These are phyloP conservation scores for Rhynchopsitta pachyrhyncha DNA, from an alignment of 2,113 vertebrate species.

Conservation along the genomic window DNA sequence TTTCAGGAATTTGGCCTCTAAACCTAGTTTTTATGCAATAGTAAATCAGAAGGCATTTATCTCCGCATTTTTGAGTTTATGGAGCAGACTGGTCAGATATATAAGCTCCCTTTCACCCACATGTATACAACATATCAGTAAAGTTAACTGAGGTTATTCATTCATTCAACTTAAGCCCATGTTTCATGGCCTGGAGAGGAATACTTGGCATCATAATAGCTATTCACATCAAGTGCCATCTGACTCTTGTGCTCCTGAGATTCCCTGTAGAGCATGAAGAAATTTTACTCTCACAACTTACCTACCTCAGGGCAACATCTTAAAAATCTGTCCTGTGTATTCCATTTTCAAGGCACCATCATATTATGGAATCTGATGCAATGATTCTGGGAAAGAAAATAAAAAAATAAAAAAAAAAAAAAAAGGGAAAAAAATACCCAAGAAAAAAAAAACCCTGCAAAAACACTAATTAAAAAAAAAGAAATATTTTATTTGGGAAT, in stretches of 20 bases:
- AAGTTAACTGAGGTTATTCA: not conserved
- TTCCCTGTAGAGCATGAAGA: not conserved
- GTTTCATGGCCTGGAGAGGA: not conserved
- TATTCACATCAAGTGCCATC: not conserved
- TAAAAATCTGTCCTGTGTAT: not conserved
- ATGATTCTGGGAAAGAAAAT: not conserved
- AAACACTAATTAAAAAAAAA: not conserved
- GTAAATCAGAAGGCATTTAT: not conserved
- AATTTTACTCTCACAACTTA: not conserved
- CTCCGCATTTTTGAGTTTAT: not conserved
- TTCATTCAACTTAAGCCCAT: not conserved
- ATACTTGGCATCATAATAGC: not conserved
- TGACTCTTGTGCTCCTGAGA: not conserved
- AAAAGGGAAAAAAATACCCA: no score
- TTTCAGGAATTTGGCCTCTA: not conserved
- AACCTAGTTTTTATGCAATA: not conserved
- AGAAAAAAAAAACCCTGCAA: not conserved
- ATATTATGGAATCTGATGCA: not conserved
- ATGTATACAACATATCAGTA: not conserved
- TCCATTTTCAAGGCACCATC: not conserved
- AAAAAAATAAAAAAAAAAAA: not conserved
- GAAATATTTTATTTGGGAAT: not conserved
- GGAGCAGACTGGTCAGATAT: not conserved
- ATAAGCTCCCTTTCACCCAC: not conserved
- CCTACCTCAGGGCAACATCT: not conserved